Evolutionary conservation across 2,888 invertebrate species (phyloP).

Genomic region (Oligia strigilis): DNA sequence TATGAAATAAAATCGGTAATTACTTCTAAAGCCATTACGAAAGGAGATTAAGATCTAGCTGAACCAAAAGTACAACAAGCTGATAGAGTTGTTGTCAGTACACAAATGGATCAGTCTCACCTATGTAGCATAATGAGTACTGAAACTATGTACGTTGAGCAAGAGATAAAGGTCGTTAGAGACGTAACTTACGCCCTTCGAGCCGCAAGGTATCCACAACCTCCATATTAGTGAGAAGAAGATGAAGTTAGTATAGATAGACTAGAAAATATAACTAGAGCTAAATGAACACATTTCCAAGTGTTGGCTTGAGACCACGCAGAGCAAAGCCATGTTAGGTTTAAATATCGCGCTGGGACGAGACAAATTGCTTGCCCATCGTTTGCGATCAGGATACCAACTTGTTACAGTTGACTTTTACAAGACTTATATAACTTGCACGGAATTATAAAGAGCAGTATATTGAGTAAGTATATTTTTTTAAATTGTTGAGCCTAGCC

Average conservation of each 20-base stretch:
- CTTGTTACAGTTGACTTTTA: slow-evolving; percentile 58
- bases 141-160: not conserved
- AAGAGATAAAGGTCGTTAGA: not conserved
- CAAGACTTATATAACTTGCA: slow-evolving; percentile 36
- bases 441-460: slow-evolving; percentile 27
- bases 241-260: too few species aligned
- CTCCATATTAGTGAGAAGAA: not conserved
- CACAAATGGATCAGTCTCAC: not conserved
- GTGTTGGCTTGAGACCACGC: slow-evolving; percentile 44
- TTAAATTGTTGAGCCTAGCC: not conserved
- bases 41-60: not conserved
- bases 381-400: slow-evolving; percentile 56
- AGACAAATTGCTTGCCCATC: slow-evolving; percentile 66
- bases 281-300: slow-evolving; percentile 48
- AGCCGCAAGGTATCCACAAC: not conserved
- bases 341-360: slow-evolving; percentile 50
- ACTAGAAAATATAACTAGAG: slow-evolving; percentile 20
- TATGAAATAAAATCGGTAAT: not conserved
- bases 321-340: slow-evolving; percentile 58
- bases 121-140: not conserved
- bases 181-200: not conserved
- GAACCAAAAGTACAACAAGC: not conserved
- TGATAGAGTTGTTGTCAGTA: not conserved
- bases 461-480: not conserved
- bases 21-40: not conserved